Percentiles rank a stretch among this genome's conserved stretches.
phyloP scores from a whole-genome alignment of 2,797 vertebrate species.

The Silurus aristotelis region DNA sequence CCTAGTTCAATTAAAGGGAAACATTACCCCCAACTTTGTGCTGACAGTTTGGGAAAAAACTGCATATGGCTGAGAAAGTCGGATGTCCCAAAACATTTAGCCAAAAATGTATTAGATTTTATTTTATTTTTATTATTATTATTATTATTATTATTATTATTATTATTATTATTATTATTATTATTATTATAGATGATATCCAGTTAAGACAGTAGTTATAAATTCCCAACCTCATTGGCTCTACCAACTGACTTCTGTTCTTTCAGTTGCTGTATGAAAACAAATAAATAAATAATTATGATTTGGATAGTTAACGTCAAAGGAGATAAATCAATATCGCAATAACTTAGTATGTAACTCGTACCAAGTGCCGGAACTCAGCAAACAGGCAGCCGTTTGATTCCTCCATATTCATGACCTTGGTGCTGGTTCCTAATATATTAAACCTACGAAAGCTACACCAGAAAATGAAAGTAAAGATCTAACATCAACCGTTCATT shows the following conservation, averaged over 20 bases:
- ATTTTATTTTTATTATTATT: background rate
- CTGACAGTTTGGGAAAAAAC: too few relatives aligned
- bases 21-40: too few relatives aligned
- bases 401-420: constrained; percentile 86
- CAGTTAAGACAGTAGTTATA: background rate
- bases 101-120: too few relatives aligned
- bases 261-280: constrained; percentile 78
- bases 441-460: constrained; percentile 85
- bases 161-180: background rate
- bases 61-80: too few relatives aligned
- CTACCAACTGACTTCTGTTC: constrained; percentile 76
- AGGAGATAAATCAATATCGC: background rate
- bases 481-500: background rate
- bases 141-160: too few relatives aligned
- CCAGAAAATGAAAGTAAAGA: background rate
- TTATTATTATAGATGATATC: background rate
- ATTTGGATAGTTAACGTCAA: background rate
- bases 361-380: constrained; percentile 79
- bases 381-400: constrained; percentile 83
- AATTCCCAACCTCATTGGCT: constrained; percentile 79
- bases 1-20: too few relatives aligned
- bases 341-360: background rate
- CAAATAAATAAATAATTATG: background rate
- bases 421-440: constrained; percentile 78
- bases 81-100: too few relatives aligned